Base-by-base conservation (phyloP, 2,888 invertebrate genomes). In the Orthosia gracilis region DNA sequence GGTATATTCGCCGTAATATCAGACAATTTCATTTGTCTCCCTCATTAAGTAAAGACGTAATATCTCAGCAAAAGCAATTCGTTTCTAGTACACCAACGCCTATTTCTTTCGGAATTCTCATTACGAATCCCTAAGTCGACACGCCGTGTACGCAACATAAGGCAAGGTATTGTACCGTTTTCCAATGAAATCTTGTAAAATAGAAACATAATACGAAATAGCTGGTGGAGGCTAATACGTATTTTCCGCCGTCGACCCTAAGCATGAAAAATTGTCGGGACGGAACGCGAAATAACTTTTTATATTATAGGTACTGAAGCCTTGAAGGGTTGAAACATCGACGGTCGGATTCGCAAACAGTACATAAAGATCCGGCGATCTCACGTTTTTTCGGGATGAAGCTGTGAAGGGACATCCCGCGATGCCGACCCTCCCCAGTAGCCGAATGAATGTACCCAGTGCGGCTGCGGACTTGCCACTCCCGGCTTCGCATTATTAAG, bases 311-410 rank as follows among this genome's bases (percentile, higher is more conserved):
- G 89, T 89, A 89, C 90, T 91, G 89, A 90, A 85, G 86, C 87
- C 88, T 91, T 90, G 91, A 93, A 92, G 94, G 94, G 94, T 94
- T 94, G 90, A 93, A 94, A 94, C 93, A 94, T 93, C 89, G 92
- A 89, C 93, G 93, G 92, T 90, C 91, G 92, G 91, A 91, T 92
- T 92, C 92, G 91, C 94, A 95, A 95, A 95, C 95, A 94, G 94
- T 94, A 94, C 91, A 93, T 94, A 94, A 95, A 94, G 93, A 94
- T 93, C 91, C 88, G 89, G 91, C 91, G 90, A 93, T 94, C 93
- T 94, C 92, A 92, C 92, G 92, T 92, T 94, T 94, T 94, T 94
- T 93, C 92, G 86, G 92, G 93, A 95, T 95, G 94, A 95, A 95
- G 94, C 89, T 88, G 92, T 94, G 92, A 92, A 93, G 90, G 92